Evolutionary conservation across 2,797 vertebrate genomes (phyloP).

Genomic region (Botia kubotai): DNA sequence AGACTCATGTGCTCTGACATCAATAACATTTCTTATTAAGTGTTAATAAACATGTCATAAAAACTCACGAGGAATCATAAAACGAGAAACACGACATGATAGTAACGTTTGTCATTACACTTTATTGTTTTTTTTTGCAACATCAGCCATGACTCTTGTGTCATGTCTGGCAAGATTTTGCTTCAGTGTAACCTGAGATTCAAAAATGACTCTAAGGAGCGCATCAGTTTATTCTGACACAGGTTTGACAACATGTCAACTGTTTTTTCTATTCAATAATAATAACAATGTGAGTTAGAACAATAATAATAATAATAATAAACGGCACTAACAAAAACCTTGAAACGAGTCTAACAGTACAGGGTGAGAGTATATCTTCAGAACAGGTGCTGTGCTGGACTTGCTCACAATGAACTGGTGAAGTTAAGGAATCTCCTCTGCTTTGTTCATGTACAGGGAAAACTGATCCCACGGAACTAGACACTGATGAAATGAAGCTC

Average conservation of each 20-base stretch:
- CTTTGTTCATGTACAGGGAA: neutral
- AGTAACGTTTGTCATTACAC: slow-evolving; percentile 73
- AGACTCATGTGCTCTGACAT: neutral
- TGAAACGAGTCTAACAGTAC: slow-evolving; percentile 61
- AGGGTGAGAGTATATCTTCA: slow-evolving; percentile 66
- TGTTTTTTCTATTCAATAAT: slow-evolving; percentile 66
- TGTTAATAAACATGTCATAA: slow-evolving; percentile 14
- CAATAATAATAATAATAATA: slow-evolving; percentile 15
- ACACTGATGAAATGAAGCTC: neutral
- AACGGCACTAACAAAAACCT: slow-evolving; percentile 44
- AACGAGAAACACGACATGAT: slow-evolving; percentile 57
- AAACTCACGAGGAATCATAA: neutral
- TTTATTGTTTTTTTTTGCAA: slow-evolving; percentile 76
- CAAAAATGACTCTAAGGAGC: slow-evolving; percentile 77
- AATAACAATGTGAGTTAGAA: slow-evolving; percentile 45
- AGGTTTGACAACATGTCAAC: slow-evolving; percentile 67
- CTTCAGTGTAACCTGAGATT: slow-evolving; percentile 85
- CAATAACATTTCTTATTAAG: neutral
- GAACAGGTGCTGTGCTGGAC: slow-evolving; percentile 74
- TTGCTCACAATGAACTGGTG: slow-evolving; percentile 1
- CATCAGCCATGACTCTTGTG: slow-evolving; percentile 74
- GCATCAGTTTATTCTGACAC: slow-evolving; percentile 66
- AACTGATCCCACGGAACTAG: neutral
- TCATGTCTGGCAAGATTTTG: slow-evolving; percentile 76
- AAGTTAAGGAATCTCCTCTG: slow-evolving; percentile 23